phyloP scores from a whole-genome alignment of 2,888 invertebrate species.

The Cordilura impudica region DNA sequence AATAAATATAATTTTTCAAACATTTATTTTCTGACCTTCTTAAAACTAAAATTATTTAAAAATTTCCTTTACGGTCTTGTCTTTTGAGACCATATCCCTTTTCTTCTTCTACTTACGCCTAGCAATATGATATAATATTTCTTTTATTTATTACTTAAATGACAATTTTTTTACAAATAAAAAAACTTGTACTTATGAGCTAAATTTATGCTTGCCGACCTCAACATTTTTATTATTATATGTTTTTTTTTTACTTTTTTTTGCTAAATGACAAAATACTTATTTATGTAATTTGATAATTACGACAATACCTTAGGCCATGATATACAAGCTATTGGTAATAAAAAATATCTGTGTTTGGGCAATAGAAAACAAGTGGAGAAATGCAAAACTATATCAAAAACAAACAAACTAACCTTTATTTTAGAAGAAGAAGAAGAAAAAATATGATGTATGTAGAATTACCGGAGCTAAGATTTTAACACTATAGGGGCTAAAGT shows the following conservation, averaged over 20 bases:
- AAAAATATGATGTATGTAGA: neutral
- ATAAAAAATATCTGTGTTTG: neutral
- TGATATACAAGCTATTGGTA: conserved; percentile 40
- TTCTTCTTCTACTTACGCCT: neutral
- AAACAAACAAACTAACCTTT: neutral
- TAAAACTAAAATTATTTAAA: too few relatives aligned
- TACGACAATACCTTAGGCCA: conserved; percentile 21
- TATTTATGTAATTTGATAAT: conserved; percentile 44
- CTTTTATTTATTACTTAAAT: conserved; percentile 9
- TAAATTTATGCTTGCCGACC: neutral
- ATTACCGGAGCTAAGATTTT: too few relatives aligned
- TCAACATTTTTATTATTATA: neutral
- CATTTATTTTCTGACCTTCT: too few relatives aligned
- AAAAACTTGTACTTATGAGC: neutral
- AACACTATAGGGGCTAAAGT: too few relatives aligned
- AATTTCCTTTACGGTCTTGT: too few relatives aligned
- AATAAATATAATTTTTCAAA: too few relatives aligned
- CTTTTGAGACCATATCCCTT: too few relatives aligned
- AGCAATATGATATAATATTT: neutral
- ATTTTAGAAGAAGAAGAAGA: neutral
- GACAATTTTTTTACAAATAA: conserved; percentile 12
- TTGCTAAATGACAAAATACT: conserved; percentile 18
- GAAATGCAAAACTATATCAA: neutral
- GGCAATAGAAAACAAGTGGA: neutral
- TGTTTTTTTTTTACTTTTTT: neutral